phyloP scores from a whole-genome alignment of 2,888 invertebrate species.

The Drosophila pseudotakahashii region DNA sequence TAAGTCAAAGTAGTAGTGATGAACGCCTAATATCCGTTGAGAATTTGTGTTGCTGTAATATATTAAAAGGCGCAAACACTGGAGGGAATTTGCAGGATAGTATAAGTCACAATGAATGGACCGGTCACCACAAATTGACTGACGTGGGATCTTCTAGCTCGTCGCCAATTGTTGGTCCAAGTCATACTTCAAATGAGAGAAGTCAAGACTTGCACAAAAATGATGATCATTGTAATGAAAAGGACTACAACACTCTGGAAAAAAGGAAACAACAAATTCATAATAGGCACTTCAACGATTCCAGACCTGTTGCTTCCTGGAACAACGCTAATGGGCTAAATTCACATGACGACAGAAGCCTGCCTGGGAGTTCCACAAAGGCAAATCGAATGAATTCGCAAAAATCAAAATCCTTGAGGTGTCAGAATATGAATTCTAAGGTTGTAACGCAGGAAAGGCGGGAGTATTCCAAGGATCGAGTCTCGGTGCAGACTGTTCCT shows the following conservation, averaged over 20 bases:
- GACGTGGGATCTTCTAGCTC: too few relatives aligned
- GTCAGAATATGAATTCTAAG: too few relatives aligned
- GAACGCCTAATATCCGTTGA: neutral
- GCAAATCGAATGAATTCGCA: neutral
- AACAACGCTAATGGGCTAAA: neutral
- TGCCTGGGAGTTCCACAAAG: neutral
- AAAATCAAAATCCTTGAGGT: neutral
- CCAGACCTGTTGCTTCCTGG: neutral
- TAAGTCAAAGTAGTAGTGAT: neutral
- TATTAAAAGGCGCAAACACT: neutral
- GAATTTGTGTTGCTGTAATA: neutral
- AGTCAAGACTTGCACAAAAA: neutral
- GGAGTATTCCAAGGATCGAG: neutral
- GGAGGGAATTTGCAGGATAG: neutral
- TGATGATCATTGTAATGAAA: neutral
- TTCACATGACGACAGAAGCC: neutral
- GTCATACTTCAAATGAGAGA: too few relatives aligned
- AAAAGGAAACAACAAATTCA: neutral
- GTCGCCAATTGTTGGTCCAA: neutral
- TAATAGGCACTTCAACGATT: neutral
- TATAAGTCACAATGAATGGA: neutral
- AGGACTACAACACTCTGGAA: neutral
- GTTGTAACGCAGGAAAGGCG: neutral
- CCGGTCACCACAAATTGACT: neutral
- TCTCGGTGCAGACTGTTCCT: neutral